Evolutionary conservation across 2,888 invertebrate genomes (phyloP).

Genomic region (Carcina quercana): DNA sequence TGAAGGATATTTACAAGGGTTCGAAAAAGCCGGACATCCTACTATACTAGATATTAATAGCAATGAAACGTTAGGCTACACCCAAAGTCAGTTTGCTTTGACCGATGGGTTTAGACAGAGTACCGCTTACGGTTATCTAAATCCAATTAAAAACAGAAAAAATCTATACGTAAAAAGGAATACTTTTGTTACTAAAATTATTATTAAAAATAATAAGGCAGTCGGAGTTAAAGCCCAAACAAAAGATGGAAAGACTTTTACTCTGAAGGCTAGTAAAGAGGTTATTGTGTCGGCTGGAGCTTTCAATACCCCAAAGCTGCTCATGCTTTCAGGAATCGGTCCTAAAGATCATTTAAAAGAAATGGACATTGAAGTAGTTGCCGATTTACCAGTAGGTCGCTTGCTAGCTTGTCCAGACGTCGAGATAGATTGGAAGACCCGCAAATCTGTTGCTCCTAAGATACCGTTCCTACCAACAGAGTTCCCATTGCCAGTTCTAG

Average conservation of each 20-base stretch:
- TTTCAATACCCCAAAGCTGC: background rate
- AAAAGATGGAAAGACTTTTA: conserved; percentile 6
- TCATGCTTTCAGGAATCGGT: background rate
- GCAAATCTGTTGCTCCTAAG: conserved; percentile 41
- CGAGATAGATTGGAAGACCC: conserved; percentile 47
- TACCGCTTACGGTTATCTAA: conserved; percentile 27
- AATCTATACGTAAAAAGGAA: conserved; percentile 58
- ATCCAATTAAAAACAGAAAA: conserved; percentile 35
- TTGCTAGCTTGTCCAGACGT: conserved; percentile 61
- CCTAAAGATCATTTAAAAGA: background rate
- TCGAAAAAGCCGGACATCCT: background rate
- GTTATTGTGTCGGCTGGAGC: conserved; percentile 5
- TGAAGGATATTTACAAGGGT: background rate
- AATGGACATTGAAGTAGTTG: background rate
- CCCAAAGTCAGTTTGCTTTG: background rate
- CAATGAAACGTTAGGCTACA: background rate
- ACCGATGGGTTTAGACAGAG: background rate
- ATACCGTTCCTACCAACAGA: conserved; percentile 13
- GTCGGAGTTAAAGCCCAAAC: background rate
- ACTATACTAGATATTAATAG: background rate
- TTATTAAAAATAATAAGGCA: conserved; percentile 19
- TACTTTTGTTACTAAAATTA: conserved; percentile 22
- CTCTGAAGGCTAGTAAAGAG: conserved; percentile 2
- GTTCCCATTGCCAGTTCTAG: conserved; percentile 29
- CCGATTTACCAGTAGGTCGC: conserved; percentile 16